Base-by-base conservation (phyloP, 2,797 vertebrate genomes). In the Pseudochaenichthys georgianus region DNA sequence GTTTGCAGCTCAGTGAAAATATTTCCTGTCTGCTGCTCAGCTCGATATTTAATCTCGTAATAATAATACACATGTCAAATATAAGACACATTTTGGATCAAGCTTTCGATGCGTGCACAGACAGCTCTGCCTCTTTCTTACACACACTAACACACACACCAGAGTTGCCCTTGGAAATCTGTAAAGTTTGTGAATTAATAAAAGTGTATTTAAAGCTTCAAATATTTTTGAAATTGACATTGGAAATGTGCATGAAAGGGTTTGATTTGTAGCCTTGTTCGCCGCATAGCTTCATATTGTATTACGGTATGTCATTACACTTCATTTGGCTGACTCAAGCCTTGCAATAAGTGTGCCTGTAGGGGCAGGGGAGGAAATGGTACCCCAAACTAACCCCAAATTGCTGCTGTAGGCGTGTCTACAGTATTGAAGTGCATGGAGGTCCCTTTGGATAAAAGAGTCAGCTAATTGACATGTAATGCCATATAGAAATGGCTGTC, bases 1-100 rank as follows among this genome's bases (percentile, higher is more conserved):
- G 46, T 68, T 57, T 73, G 13, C 64, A 71, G 51, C 57, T 62
- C 21, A n/a, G 58, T 60, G 57, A 23, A 69, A 72, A 73, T 64
- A 58, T 60, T 6, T 51, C 13, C 67, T 15, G 53, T 43, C 59
- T 59, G 68, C 19, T 55, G 58, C 57, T 23, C 16, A 31, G 31
- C 45, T 71, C 9, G 16, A 38, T 13, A 13, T 73, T 45, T 73
- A 41, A 48, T 64, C n/a, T 3, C 59, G 9, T 34, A 42, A 80
- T 48, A n/a, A 45, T 28, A 47, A 55, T 80, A 31, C 71, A 41
- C 13, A 31, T 34, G 9, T 50, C 3, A n/a, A 43, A 34, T 4
- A 45, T 3, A 2, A n/a, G 19, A 64, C 16, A 52, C 16, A 81
- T 57, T 59, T 48, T 10, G 38, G 23, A 64, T 71, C 38, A 1